Conservation (phyloP, 2,797 vertebrate genomes). For the Scolopax rusticola region DNA sequence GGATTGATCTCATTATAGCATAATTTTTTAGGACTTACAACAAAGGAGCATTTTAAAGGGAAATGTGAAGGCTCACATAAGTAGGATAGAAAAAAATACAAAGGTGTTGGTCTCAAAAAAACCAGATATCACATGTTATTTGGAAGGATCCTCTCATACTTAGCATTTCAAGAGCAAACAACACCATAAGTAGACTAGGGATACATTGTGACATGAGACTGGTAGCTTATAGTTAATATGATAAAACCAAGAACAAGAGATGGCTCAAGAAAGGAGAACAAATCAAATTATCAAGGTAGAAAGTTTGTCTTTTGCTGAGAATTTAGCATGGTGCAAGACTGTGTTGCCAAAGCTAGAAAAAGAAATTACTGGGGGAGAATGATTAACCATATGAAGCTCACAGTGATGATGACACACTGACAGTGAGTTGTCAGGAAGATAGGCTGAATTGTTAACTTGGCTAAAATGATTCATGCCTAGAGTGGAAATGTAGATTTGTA, state of each 20-base stretch:
- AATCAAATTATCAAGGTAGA: neutral
- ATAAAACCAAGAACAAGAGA: neutral
- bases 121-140: neutral
- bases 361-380: neutral
- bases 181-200: neutral
- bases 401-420: neutral
- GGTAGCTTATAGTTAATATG: neutral
- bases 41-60: neutral
- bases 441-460: neutral
- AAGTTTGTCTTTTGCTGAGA: neutral
- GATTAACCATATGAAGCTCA: neutral
- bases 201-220: neutral
- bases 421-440: neutral
- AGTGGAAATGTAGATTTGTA: neutral
- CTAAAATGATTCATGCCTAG: constrained; percentile 28
- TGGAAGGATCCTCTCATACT: neutral
- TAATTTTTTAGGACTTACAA: neutral
- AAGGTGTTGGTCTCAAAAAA: neutral
- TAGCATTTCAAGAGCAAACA: neutral
- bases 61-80: neutral
- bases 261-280: neutral
- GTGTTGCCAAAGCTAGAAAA: neutral
- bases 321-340: neutral
- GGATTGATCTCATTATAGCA: neutral
- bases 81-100: neutral